These are phyloP conservation scores for Pangasius mekongensis DNA, from an alignment of 2,797 vertebrate genomes.

Conservation along the genomic window DNA sequence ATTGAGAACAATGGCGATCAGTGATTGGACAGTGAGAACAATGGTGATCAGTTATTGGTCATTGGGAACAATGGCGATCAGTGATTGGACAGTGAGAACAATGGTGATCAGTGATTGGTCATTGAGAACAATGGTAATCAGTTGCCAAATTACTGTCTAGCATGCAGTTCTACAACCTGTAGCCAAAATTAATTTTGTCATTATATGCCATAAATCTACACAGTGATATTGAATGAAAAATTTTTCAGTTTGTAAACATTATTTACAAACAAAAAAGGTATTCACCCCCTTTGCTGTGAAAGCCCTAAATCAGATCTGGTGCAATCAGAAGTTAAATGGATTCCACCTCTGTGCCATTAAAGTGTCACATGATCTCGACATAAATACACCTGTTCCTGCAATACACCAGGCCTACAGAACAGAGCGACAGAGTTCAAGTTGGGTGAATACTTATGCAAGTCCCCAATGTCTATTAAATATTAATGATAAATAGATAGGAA, in stretches of 20 bases:
- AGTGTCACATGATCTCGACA: not conserved
- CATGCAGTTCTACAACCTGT: not conserved
- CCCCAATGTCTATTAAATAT: constrained; percentile 11
- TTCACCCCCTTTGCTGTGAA: not conserved
- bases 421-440: not conserved
- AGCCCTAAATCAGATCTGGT: not conserved
- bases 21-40: not conserved
- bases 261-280: not conserved
- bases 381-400: not conserved
- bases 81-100: not conserved
- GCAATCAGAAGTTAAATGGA: not conserved
- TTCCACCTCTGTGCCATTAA: not conserved
- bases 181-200: not conserved
- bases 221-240: too few relatives aligned
- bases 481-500: not conserved
- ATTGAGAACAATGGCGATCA: not conserved
- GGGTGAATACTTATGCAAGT: not conserved
- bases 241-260: not conserved
- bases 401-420: not conserved
- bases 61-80: not conserved
- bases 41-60: not conserved
- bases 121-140: not conserved
- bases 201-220: not conserved
- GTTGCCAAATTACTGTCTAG: not conserved
- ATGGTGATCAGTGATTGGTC: not conserved